Evolutionary conservation across 2,888 invertebrate genomes (phyloP).

Genomic region (Cantharis lateralis): DNA sequence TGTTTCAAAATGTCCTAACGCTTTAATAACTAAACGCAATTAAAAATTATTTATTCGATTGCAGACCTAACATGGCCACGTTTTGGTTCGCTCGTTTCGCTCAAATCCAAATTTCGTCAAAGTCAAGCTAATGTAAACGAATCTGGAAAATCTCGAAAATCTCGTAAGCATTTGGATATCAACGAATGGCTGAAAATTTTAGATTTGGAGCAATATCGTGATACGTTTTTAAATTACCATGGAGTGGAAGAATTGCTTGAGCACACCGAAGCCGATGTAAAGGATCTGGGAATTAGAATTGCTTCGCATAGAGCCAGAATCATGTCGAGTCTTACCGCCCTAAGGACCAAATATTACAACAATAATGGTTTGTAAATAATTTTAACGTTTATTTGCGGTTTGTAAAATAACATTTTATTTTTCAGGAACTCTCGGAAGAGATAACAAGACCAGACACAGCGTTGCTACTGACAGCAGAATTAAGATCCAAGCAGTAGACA

Average conservation of each 20-base stretch:
- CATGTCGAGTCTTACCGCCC: conserved; percentile 66
- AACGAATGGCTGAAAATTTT: conserved; percentile 64
- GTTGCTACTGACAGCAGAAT: conserved; percentile 55
- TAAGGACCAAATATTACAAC: conserved; percentile 66
- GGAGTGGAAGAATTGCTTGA: conserved; percentile 65
- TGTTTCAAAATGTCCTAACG: not conserved
- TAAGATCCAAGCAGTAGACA: conserved; percentile 47
- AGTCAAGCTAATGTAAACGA: conserved; percentile 20
- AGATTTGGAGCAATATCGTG: conserved; percentile 63
- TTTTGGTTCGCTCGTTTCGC: conserved; percentile 48
- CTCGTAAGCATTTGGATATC: conserved; percentile 60
- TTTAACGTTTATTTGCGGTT: conserved; percentile 7
- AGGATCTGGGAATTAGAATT: conserved; percentile 65
- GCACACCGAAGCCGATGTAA: conserved; percentile 63
- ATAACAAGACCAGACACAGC: conserved; percentile 51
- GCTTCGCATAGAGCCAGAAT: conserved; percentile 68
- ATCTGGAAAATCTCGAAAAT: conserved; percentile 11
- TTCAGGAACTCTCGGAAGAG: conserved; percentile 19
- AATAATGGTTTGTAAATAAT: conserved; percentile 36
- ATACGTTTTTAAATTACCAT: conserved; percentile 57
- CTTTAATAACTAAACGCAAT: not conserved
- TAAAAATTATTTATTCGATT: not conserved
- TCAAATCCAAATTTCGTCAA: conserved; percentile 44
- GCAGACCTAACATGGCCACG: conserved; percentile 51
- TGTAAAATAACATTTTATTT: not conserved